A percentile compares a stretch with the other conserved stretches of the same genome.
Conservation (phyloP, 2,113 vertebrate genomes). For the Ivindomyrus marchei region DNA sequence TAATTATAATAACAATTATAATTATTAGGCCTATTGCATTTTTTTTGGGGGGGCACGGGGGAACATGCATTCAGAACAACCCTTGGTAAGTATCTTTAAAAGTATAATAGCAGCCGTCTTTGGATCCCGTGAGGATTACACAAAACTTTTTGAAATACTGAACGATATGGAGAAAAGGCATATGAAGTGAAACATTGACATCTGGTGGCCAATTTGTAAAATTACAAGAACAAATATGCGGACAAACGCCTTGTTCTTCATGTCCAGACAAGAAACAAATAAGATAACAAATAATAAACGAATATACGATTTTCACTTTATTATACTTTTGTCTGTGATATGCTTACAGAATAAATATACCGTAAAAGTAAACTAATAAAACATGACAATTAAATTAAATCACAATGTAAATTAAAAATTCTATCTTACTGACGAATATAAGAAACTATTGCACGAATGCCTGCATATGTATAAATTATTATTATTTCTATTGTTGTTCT, state of each 20-base stretch:
- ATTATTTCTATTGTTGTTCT: not conserved
- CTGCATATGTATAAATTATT: not conserved
- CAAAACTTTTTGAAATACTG: not conserved
- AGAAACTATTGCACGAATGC: not conserved
- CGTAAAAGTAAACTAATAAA: not conserved
- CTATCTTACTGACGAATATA: not conserved
- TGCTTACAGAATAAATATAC: not conserved
- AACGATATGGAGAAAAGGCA: not conserved
- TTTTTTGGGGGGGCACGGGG: not conserved
- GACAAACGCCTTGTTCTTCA: not conserved
- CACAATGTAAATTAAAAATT: not conserved
- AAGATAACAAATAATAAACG: not conserved
- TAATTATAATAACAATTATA: too few relatives aligned
- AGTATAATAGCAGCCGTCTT: not conserved
- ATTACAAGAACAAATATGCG: slow-evolving; percentile 10
- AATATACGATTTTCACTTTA: not conserved
- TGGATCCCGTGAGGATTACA: not conserved
- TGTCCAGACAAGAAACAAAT: not conserved
- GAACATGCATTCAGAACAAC: not conserved
- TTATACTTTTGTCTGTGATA: not conserved
- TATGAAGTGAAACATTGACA: slow-evolving; percentile 39
- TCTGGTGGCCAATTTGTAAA: slow-evolving; percentile 41
- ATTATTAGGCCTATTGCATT: too few relatives aligned
- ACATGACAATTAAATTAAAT: not conserved
- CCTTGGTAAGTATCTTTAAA: not conserved